Percentiles rank a stretch among this genome's conserved stretches.
phyloP scores from a whole-genome alignment of 1,140 invertebrate species.

The Fopius arisanus region DNA sequence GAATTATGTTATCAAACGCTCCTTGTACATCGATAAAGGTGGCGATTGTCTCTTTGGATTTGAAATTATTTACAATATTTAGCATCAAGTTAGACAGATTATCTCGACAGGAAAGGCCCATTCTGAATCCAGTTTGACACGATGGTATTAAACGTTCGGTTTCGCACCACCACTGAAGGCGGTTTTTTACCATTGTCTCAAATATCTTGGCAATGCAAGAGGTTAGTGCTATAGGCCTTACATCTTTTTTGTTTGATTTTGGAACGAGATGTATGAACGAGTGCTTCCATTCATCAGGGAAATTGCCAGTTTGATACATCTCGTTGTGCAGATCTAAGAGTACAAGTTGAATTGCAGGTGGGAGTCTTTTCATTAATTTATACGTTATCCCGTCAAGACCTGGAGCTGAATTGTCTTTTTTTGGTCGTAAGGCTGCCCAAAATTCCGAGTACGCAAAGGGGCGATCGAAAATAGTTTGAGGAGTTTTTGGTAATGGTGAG shows the following conservation, averaged over 20 bases:
- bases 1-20: slow-evolving; percentile 28
- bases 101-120: slow-evolving; percentile 15
- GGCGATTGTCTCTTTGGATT: slow-evolving; percentile 11
- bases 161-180: slow-evolving; percentile 28
- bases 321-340: too few relatives aligned
- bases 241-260: background rate
- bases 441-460: too few relatives aligned
- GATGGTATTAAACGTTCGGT: background rate
- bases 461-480: too few relatives aligned
- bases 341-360: too few relatives aligned
- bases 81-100: slow-evolving; percentile 20
- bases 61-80: slow-evolving; percentile 12
- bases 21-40: slow-evolving; percentile 26
- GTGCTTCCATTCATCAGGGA: slow-evolving; percentile 4
- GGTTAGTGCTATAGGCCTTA: slow-evolving; percentile 18
- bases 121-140: slow-evolving; percentile 16
- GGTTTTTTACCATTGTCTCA: slow-evolving; percentile 27
- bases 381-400: too few relatives aligned
- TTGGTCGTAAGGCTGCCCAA: too few relatives aligned
- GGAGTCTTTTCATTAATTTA: too few relatives aligned
- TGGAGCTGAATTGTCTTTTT: too few relatives aligned
- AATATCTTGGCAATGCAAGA: slow-evolving; percentile 29
- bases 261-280: slow-evolving; percentile 20
- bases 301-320: slow-evolving; percentile 12
- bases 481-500: too few relatives aligned